Base-by-base conservation (phyloP, 2,888 invertebrate species). In the Carterocephalus palaemon region DNA sequence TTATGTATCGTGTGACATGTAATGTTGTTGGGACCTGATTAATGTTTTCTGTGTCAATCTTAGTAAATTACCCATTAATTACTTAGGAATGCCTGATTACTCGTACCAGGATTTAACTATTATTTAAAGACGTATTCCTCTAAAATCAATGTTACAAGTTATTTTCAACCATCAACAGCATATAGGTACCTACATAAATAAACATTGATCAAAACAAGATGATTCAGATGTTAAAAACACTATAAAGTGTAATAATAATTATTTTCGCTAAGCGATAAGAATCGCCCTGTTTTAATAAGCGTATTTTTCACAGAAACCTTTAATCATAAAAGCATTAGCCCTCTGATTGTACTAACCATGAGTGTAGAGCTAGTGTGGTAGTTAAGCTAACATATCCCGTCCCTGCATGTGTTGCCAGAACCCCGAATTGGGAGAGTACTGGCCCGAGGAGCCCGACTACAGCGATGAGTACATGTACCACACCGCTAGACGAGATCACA, bases 381-480 rank as follows among this genome's bases (percentile, higher is more conserved):
- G 54, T 46, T 46, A 75, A 54, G 79, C 79, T 78, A 79, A 75
- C 65, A 61, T 61, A 67, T 61, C 67, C 67, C 62, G 54, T 61
- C 60, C 66, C 58, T 62, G 79, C 80, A 78, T 77, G 77, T 75
- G 40, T 63, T 64, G 70, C 66, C 79, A 80, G 77, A 77, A 63
- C 62, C 67, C 63, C 49, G 75, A 80, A 49, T 75, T 74, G 53
- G 51, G 61, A 54, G 81, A 82, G 59, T 83, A 84, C 61, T 76
- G 69, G 61, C 81, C 80, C 71, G 77, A 75, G 48, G 86, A 86
- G 53, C 80, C 79, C 47, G 73, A 79, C 22, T 84, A 86, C 77
- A 83, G 73, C 67, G 85, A 88, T 59, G 86, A 85, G 62, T 85
- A 86, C 58, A 81, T 84, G 79, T 88, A 87, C 76, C 87, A 88